Evolutionary conservation across 2,888 invertebrate species (phyloP).

Genomic region (Meghimatium bilineatum): DNA sequence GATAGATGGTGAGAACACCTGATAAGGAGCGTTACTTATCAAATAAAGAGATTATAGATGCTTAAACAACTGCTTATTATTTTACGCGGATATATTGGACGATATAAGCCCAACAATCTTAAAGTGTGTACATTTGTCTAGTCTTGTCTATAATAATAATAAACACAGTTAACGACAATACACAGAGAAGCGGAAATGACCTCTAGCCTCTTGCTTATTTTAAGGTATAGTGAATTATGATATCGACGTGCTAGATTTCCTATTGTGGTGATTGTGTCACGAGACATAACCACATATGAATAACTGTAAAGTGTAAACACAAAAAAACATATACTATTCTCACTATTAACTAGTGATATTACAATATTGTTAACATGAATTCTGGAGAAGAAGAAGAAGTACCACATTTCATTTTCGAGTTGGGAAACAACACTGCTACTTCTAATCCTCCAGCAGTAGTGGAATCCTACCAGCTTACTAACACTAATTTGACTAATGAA

Average conservation of each 20-base stretch:
- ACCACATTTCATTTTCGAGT: slow-evolving; percentile 21
- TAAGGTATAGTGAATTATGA: slow-evolving; percentile 6
- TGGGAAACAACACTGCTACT: not conserved
- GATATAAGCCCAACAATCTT: too few species aligned
- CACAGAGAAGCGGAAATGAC: slow-evolving; percentile 31
- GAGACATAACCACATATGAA: slow-evolving; percentile 13
- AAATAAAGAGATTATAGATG: too few species aligned
- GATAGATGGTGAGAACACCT: too few species aligned
- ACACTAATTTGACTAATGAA: slow-evolving; percentile 28
- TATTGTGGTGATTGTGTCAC: slow-evolving; percentile 24
- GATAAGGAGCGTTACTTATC: too few species aligned
- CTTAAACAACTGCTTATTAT: too few species aligned
- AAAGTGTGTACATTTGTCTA: too few species aligned
- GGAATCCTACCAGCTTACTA: slow-evolving; percentile 54
- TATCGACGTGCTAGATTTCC: not conserved
- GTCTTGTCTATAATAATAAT: too few species aligned
- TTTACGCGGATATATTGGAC: too few species aligned
- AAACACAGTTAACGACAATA: slow-evolving; percentile 11
- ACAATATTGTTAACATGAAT: slow-evolving; percentile 30
- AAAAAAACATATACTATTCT: not conserved
- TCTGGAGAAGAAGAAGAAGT: slow-evolving; percentile 15
- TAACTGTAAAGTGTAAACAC: not conserved
- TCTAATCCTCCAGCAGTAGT: slow-evolving; percentile 8
- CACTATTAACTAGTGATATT: not conserved
- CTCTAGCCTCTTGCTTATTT: slow-evolving; percentile 36